Evolutionary conservation across 2,113 vertebrate species (phyloP).

Genomic region (Micronycteris hirsuta): DNA sequence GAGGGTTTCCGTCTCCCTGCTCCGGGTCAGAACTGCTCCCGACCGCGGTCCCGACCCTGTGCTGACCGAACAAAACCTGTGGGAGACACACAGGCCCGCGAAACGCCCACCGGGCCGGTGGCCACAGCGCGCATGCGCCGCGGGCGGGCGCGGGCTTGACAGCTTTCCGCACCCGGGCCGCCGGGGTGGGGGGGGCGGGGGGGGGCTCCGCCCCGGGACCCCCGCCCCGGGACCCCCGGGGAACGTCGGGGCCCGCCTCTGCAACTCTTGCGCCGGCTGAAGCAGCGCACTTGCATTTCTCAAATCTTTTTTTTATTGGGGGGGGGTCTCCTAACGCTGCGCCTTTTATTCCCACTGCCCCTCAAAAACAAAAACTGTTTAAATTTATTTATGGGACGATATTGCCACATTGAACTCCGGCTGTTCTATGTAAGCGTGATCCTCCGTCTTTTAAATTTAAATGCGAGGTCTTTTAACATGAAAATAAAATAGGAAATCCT

Average conservation of each 20-base stretch:
- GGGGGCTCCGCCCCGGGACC: no score
- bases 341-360: not conserved
- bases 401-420: not conserved
- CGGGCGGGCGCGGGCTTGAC: not conserved
- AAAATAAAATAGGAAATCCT: not conserved
- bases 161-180: not conserved
- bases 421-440: not conserved
- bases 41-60: not conserved
- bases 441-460: not conserved
- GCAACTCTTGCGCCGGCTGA: not conserved
- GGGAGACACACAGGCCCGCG: not conserved
- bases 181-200: no score
- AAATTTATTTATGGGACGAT: not conserved
- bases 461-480: not conserved
- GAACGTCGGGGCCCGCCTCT: not conserved
- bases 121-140: constrained; percentile 24
- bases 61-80: not conserved
- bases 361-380: not conserved
- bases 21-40: not conserved
- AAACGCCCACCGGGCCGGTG: not conserved
- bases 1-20: not conserved
- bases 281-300: not conserved
- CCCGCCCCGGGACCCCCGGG: no score
- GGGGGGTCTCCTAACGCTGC: no score
- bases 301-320: not conserved